Base-by-base conservation (phyloP, 2,113 vertebrate species). In the Paralichthys olivaceus region DNA sequence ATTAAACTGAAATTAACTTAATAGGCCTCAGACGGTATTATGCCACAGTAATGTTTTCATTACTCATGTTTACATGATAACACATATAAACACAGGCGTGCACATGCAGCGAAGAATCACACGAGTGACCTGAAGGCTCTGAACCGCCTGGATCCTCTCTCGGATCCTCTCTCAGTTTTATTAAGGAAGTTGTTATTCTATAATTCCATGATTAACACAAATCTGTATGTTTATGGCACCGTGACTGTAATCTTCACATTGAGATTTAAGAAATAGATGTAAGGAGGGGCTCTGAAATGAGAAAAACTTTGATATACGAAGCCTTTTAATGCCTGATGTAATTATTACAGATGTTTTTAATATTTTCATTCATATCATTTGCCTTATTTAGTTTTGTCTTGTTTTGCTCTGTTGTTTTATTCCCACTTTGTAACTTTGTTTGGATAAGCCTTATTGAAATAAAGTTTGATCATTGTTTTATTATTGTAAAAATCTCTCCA, bases 1-100 rank as follows among this genome's bases (percentile, higher is more conserved):
- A 91, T 95, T 95, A 94, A 92, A 94, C 90, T 90, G 26, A 85
- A 95, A 93, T 93, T 79, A 94, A 91, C 80, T 88, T 91, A 93
- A 94, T 89, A 93, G 92, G 84, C 70, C 88, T 80, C 83, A 84
- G 87, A 80, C 59, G 72, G 68, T 77, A 71, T 77, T 83, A 85
- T 51, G n/a, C 71, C 72, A 55, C 19, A 40, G 69, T 72, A n/a
- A 67, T 87, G 75, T 87, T 91, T 91, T 81, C 64, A 80, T 75
- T 80, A 55, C 69, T 84, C 68, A 28, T 82, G 90, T 87, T 86
- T 87, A 89, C 79, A 81, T 64, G 72, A 87, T 84, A 85, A 89
- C 70, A 89, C 55, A 59, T 54, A 81, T 70, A 82, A 87, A 87
- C 72, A 81, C 55, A 69, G 63, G 15, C 28, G 25, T 9, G 34